These are phyloP conservation scores for Pocillopora verrucosa DNA, from an alignment of 64 coral and sea anemone species.

Conservation along the genomic window DNA sequence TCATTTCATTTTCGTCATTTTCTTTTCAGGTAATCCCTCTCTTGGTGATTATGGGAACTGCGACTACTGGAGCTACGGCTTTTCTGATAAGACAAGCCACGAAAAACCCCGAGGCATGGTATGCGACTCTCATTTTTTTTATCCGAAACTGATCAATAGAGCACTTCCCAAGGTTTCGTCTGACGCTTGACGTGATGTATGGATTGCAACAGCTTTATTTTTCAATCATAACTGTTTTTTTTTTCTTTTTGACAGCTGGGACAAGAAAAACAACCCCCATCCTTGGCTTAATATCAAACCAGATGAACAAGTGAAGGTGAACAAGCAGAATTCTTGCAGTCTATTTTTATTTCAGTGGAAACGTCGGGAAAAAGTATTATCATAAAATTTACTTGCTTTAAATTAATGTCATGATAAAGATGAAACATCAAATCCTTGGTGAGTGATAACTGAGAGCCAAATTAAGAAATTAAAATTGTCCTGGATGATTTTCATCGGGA, in stretches of 20 bases:
- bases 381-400: too few species aligned
- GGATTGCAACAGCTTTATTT: neutral
- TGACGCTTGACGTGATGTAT: neutral
- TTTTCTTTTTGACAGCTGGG: conserved; percentile 30
- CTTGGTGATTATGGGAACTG: neutral
- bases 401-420: too few species aligned
- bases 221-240: neutral
- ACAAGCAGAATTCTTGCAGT: neutral
- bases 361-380: too few species aligned
- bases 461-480: too few species aligned
- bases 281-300: conserved; percentile 51
- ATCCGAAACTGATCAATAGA: neutral
- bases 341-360: too few species aligned
- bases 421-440: too few species aligned
- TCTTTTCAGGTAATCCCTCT: conserved; percentile 18
- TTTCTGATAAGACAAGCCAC: conserved; percentile 5
- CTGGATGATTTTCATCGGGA: too few species aligned
- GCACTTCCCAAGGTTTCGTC: neutral
- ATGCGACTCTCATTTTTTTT: neutral
- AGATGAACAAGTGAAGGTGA: conserved; percentile 53
- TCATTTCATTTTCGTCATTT: neutral
- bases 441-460: too few species aligned
- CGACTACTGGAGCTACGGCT: neutral
- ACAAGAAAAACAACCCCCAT: conserved; percentile 51
- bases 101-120: conserved; percentile 27